Evolutionary conservation across 2,888 invertebrate species (phyloP), one percentile per base, ranked within the genome.

Genomic region (Sphaerophoria taeniata): DNA sequence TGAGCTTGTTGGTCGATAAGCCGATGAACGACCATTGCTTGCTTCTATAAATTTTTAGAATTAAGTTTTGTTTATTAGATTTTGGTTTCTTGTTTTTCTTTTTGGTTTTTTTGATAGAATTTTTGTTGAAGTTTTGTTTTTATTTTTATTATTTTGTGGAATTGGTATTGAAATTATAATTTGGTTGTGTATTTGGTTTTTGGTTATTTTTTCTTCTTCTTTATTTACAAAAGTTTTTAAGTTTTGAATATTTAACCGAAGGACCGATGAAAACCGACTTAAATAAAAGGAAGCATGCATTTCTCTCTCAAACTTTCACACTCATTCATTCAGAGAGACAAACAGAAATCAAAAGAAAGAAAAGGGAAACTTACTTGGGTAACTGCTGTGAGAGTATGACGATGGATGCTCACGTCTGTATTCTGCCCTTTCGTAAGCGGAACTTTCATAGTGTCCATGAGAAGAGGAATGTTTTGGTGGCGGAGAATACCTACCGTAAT

Each of bases 1-100:
- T 85, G 91, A 91, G 89, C 91, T 89, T 71, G 91, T 89, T 82
- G 91, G 91, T 89, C 91, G 89, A 89, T 91, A 91, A 87, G 91
- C 89, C 87, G 91, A 91, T 53, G 91, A 91, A 80, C 91, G 91
- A 91, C 91, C 91, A 87, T 91, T 91, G 90, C 90, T 91, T 90
- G 91, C 89, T 91, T 91, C 91, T 89, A 91, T 91, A 91, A 91
- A 88, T 91, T 65, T 90, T 89, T 88, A 88, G 90, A 89, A 90
- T 89, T 89, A 90, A 89, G 24, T 24, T 24, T 24, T 1, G 24
- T 24, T 24, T 24, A 24, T 24, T 24, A 24, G 24, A 24, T 24
- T 24, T 24, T 24, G 24, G 24, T 24, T 24, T 24, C 24, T 24
- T 24, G 24, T 90, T 51, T 51, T 14, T 51, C 90, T 51, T 51